These are phyloP conservation scores for Epirrita christyi DNA, from an alignment of 2,888 invertebrate species.

Conservation along the genomic window DNA sequence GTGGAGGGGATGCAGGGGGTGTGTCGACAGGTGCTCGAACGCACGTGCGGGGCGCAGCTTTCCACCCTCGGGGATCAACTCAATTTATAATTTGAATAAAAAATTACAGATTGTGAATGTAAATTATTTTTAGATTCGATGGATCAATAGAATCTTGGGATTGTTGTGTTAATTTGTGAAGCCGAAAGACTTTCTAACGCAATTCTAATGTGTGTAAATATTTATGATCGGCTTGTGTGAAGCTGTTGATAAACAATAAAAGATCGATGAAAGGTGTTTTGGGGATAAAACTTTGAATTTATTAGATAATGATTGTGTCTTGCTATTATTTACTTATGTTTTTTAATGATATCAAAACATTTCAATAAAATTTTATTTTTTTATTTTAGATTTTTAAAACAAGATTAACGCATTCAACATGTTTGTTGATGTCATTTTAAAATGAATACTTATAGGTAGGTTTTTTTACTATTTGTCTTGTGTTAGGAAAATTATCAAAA, in stretches of 20 bases:
- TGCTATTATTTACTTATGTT: too few species aligned
- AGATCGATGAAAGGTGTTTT: not conserved
- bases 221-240: not conserved
- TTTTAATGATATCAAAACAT: too few species aligned
- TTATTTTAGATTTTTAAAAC: too few species aligned
- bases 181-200: not conserved
- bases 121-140: conserved; percentile 35
- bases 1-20: conserved; percentile 28
- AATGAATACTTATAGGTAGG: too few species aligned
- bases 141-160: conserved; percentile 13
- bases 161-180: not conserved
- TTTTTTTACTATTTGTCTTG: too few species aligned
- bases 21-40: conserved; percentile 70
- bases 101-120: conserved; percentile 31
- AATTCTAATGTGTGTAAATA: not conserved
- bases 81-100: conserved; percentile 43
- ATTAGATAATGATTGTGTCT: too few species aligned
- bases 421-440: too few species aligned
- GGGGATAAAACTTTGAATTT: too few species aligned
- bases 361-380: too few species aligned
- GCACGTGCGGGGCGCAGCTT: conserved; percentile 78
- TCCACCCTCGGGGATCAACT: conserved; percentile 55
- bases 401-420: too few species aligned
- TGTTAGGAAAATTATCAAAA: too few species aligned
- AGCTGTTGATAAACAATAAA: too few species aligned